Evolutionary conservation across 2,113 vertebrate genomes (phyloP), one percentile per base, ranked within the genome.

Genomic region (Gasterosteus nipponicus): DNA sequence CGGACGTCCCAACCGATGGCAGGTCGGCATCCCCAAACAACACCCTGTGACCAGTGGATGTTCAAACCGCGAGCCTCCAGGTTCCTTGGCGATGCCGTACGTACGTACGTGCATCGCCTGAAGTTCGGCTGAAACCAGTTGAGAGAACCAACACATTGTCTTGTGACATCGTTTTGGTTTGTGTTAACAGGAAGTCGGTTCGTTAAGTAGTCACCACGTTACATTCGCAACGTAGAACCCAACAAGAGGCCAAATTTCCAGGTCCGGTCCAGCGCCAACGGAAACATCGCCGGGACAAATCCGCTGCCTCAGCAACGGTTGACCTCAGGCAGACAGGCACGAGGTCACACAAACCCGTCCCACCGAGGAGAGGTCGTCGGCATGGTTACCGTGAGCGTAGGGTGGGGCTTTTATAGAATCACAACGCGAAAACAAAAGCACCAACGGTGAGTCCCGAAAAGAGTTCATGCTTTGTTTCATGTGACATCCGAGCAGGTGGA

Each of bases 251-350:
- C 61, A 72, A 78, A 62, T 0, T 44, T 16, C 33, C 0, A 54
- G 16, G 75, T 33, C 0, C 18, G 74, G 66, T 57, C 75, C 54
- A 33, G 73, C 39, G 67, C 57, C 41, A 1, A 46, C 29, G 51
- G 44, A 57, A 16, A 63, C 39, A 64, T 26, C 22, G 22, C 22
- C 33, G 33, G 33, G 33, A 33, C 33, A 5, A 64, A 62, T 70
- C 66, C 63, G 83, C 83, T 75, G 77, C 64, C 69, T 87, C 83
- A 86, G 88, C 86, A 86, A 62, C 3, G 46, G 0, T 1, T 15
- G 22, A 63, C 53, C 65, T 83, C 73, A 90, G 22, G 22, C 22
- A 26, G 22, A 1, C 22, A 26, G 22, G 51, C 81, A 78, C 47
- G 35, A 74, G 81, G 85, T 82, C 86, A 69, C 51, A 33, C 16